phyloP scores from a whole-genome alignment of 2,888 invertebrate genomes.

The Spisula solida region DNA sequence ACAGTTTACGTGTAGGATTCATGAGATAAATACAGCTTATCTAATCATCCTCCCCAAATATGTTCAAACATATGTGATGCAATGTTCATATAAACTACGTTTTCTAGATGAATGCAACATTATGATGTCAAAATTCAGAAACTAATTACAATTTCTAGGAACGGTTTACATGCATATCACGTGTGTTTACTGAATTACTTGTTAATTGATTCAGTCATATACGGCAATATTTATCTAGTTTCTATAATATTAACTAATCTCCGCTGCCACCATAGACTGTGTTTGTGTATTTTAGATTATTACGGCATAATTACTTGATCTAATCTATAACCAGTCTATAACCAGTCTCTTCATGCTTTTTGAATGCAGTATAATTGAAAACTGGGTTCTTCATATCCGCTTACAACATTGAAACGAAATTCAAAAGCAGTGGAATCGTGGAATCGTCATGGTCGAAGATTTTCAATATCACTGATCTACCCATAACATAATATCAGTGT shows the following conservation, averaged over 20 bases:
- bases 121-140: too few relatives aligned
- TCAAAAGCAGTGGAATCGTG: neutral
- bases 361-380: neutral
- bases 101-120: too few relatives aligned
- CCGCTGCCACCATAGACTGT: neutral
- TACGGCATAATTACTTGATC: neutral
- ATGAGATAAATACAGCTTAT: too few relatives aligned
- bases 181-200: too few relatives aligned
- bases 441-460: neutral
- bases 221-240: neutral
- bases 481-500: neutral
- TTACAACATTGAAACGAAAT: neutral
- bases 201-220: too few relatives aligned
- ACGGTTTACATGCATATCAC: too few relatives aligned
- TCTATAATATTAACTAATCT: neutral
- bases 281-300: neutral
- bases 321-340: neutral
- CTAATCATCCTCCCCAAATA: too few relatives aligned
- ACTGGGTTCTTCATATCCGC: neutral
- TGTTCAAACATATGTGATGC: too few relatives aligned
- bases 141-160: too few relatives aligned
- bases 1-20: too few relatives aligned
- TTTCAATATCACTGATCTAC: neutral
- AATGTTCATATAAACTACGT: too few relatives aligned
- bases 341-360: neutral